A percentile compares a stretch with the other conserved stretches of the same genome.
Conservation (phyloP, 2,888 invertebrate genomes). For the Eupeodes luniger region DNA sequence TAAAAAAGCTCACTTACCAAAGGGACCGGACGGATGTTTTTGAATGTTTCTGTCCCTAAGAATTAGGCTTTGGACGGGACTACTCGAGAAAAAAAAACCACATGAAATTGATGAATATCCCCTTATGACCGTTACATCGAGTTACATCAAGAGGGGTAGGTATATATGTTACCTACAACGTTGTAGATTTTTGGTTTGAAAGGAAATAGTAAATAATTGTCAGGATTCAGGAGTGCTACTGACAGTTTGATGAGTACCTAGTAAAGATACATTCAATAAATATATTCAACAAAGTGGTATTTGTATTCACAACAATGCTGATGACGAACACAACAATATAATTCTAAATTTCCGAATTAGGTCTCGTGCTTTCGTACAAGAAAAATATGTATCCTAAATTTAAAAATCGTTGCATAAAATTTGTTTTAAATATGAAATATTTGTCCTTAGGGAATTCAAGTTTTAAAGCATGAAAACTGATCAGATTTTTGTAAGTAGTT, state of each 20-base stretch:
- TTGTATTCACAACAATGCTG: no score
- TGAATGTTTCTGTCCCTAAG: conserved; percentile 26
- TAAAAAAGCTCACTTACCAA: conserved; percentile 27
- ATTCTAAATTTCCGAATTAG: no score
- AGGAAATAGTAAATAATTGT: conserved; percentile 24
- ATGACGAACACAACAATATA: no score
- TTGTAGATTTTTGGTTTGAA: conserved; percentile 1
- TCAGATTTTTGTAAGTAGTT: no score
- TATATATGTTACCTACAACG: not conserved
- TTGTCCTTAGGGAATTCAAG: no score
- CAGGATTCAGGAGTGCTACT: not conserved
- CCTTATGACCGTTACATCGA: not conserved
- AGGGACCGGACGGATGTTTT: conserved; percentile 35
- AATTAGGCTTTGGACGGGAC: conserved; percentile 18
- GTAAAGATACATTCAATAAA: not conserved
- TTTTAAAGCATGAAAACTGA: no score
- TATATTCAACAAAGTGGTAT: not conserved
- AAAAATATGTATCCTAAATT: no score
- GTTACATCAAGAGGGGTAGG: not conserved
- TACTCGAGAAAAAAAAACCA: not conserved
- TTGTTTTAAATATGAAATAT: no score
- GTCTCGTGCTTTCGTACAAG: no score
- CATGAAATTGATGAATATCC: not conserved
- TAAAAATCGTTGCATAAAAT: no score
- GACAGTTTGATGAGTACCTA: conserved; percentile 4